Conservation (phyloP, 2,797 vertebrate genomes). For the Selene dorsalis region DNA sequence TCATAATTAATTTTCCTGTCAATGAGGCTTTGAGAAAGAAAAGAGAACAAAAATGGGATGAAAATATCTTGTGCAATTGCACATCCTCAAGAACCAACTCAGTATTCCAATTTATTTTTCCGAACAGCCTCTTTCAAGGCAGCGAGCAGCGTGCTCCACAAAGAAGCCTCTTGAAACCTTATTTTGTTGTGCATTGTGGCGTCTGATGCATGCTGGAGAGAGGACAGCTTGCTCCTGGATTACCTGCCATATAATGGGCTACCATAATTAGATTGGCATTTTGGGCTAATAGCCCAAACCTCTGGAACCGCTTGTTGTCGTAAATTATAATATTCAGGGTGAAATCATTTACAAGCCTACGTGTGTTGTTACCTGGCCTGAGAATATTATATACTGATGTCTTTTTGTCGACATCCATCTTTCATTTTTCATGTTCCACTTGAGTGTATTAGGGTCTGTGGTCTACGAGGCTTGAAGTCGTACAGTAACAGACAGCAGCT, state of each 20-base stretch:
- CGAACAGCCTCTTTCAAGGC: conserved; percentile 41
- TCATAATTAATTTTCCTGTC: conserved; percentile 59
- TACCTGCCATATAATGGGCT: conserved; percentile 69
- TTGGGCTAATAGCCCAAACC: conserved; percentile 70
- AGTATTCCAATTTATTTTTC: conserved; percentile 22
- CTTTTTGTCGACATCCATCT: conserved; percentile 23
- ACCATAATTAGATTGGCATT: conserved; percentile 81
- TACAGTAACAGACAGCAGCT: not conserved
- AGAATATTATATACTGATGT: conserved; percentile 26
- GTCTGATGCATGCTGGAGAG: conserved; percentile 25
- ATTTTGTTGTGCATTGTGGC: conserved; percentile 26
- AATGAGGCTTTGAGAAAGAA: conserved; percentile 38
- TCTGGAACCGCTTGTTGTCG: conserved; percentile 69
- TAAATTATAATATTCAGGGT: conserved; percentile 68
- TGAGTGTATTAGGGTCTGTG: not conserved
- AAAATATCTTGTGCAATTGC: conserved; percentile 30
- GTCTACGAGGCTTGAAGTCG: not conserved
- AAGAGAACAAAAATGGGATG: not conserved
- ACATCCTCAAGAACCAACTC: conserved; percentile 28
- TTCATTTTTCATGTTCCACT: conserved; percentile 7
- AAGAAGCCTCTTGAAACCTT: conserved; percentile 53
- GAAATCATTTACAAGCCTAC: conserved; percentile 58
- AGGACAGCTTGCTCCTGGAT: conserved; percentile 50
- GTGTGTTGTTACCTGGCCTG: conserved; percentile 32
- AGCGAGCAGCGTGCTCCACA: conserved; percentile 26